Conservation (phyloP, 2,888 invertebrate genomes). For the Stenurella melanura region DNA sequence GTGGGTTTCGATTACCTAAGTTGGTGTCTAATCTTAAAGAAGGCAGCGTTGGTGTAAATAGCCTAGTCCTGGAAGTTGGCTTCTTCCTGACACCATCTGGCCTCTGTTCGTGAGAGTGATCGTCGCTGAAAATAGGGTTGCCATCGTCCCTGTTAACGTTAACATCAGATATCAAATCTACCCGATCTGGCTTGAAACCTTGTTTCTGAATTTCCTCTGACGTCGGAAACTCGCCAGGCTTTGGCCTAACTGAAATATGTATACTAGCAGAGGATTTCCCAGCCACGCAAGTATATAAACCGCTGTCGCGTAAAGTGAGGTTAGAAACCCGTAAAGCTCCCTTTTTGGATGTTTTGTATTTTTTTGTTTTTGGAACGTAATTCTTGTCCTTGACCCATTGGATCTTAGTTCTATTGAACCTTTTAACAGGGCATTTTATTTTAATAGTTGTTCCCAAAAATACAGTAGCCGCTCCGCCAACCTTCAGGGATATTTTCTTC, state of each 20-base stretch:
- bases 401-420: slow-evolving; percentile 87
- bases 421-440: slow-evolving; percentile 94
- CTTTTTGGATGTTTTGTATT: slow-evolving; percentile 92
- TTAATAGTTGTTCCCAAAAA: slow-evolving; percentile 94
- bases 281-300: slow-evolving; percentile 90
- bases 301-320: slow-evolving; percentile 87
- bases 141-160: slow-evolving; percentile 70
- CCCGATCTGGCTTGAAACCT: slow-evolving; percentile 65
- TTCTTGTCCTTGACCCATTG: slow-evolving; percentile 93
- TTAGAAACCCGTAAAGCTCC: slow-evolving; percentile 91
- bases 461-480: slow-evolving; percentile 92
- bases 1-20: slow-evolving; percentile 62
- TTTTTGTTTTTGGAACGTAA: slow-evolving; percentile 84
- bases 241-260: slow-evolving; percentile 85
- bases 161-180: slow-evolving; percentile 65
- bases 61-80: slow-evolving; percentile 62
- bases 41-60: slow-evolving; percentile 68
- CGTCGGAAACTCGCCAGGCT: slow-evolving; percentile 85
- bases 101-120: slow-evolving; percentile 81
- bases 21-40: slow-evolving; percentile 63
- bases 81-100: slow-evolving; percentile 73
- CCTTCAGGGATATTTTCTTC: slow-evolving; percentile 88
- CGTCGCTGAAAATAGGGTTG: slow-evolving; percentile 74
- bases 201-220: slow-evolving; percentile 82
- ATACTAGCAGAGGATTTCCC: slow-evolving; percentile 89